A percentile compares a stretch with the other conserved stretches of the same genome.
Evolutionary conservation across 2,797 vertebrate species (phyloP).

Genomic region (Mico argentatus): DNA sequence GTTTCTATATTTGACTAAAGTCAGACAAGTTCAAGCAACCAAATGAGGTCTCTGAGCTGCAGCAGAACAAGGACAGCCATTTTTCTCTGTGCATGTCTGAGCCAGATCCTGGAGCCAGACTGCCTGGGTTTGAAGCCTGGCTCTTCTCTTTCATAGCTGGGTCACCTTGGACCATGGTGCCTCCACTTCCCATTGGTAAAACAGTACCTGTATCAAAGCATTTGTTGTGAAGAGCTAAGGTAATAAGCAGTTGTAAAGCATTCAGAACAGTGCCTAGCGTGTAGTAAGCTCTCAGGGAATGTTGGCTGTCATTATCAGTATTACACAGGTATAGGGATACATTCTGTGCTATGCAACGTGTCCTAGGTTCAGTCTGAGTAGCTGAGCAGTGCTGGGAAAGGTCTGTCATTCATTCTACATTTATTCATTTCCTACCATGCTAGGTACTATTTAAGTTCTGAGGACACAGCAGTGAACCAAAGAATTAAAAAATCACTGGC

Average conservation of each 20-base stretch:
- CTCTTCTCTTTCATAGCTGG: neutral
- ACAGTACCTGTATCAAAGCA: neutral
- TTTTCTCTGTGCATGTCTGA: neutral
- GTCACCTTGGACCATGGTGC: neutral
- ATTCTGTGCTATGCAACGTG: neutral
- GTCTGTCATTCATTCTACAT: neutral
- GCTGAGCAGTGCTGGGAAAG: neutral
- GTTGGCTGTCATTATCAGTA: neutral
- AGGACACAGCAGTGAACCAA: neutral
- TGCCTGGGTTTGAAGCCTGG: neutral
- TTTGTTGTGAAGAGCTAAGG: neutral
- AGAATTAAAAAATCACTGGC: neutral
- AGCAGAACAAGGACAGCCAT: neutral
- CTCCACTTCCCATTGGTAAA: neutral
- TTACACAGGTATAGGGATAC: neutral
- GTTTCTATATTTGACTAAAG: slow-evolving; percentile 20
- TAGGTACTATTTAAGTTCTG: neutral
- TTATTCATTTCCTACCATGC: neutral
- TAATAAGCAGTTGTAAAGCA: neutral
- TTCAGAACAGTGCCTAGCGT: neutral
- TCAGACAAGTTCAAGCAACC: neutral
- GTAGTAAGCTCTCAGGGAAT: neutral
- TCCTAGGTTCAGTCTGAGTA: neutral
- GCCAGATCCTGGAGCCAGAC: neutral
- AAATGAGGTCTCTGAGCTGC: neutral